phyloP scores from a whole-genome alignment of 2,888 invertebrate species.

The Zonitis immaculata region DNA sequence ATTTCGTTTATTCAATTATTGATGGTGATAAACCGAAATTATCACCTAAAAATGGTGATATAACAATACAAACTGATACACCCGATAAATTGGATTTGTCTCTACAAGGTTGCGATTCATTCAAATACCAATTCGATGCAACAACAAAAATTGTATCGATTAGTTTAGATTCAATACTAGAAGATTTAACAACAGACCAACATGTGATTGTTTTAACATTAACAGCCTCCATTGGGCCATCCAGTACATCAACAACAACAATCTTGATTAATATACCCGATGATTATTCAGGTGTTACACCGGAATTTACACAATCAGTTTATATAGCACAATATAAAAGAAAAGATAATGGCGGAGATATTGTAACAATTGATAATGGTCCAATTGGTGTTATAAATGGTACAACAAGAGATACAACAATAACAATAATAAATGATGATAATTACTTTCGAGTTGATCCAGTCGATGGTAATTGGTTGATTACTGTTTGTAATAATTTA shows the following conservation, averaged over 20 bases:
- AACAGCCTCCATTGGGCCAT: too few relatives aligned
- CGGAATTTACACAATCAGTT: constrained; percentile 4
- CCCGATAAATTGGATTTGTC: neutral
- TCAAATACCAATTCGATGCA: neutral
- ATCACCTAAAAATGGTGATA: constrained; percentile 7
- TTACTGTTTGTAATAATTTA: constrained; percentile 3
- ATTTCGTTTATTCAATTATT: constrained; percentile 46
- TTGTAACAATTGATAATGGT: constrained; percentile 1
- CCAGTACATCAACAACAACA: neutral
- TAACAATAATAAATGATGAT: constrained; percentile 10
- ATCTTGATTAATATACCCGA: constrained; percentile 3
- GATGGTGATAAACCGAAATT: constrained; percentile 34
- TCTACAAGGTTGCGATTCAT: constrained; percentile 1
- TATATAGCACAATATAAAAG: constrained; percentile 5
- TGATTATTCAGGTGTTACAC: too few relatives aligned
- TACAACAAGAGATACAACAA: neutral
- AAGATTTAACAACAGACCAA: neutral
- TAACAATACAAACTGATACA: neutral
- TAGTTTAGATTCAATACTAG: neutral
- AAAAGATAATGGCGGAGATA: too few relatives aligned
- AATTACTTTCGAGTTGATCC: constrained; percentile 3
- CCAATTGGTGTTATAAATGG: constrained; percentile 5
- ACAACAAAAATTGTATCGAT: neutral
- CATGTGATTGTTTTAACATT: constrained; percentile 2
- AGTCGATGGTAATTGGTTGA: constrained; percentile 4